Percentiles rank a stretch among this genome's conserved stretches.
Evolutionary conservation across 1,140 invertebrate species (phyloP).

Genomic region (Euglossa dilemma): DNA sequence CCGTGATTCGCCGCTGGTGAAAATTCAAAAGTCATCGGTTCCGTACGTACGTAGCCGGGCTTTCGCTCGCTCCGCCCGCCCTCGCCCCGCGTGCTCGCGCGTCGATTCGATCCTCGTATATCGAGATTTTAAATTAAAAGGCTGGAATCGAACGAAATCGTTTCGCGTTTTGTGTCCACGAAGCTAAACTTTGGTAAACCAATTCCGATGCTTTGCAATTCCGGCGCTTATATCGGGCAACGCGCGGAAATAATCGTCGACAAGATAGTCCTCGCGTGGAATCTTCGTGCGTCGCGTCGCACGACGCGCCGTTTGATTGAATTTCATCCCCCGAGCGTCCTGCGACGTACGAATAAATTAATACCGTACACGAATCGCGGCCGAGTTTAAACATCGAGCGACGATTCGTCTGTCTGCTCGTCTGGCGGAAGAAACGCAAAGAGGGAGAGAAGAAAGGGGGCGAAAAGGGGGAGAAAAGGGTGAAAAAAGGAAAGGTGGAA

Average conservation of each 20-base stretch:
- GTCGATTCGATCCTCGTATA: not conserved
- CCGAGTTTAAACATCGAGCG: not conserved
- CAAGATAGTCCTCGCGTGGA: not conserved
- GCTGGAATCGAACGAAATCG: conserved; percentile 1
- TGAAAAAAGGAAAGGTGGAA: conserved; percentile 11
- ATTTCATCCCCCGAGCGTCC: conserved; percentile 11
- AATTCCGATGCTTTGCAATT: conserved; percentile 17
- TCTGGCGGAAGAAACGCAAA: not conserved
- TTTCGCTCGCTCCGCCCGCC: not conserved
- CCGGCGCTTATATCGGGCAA: too few species aligned
- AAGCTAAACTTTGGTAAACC: not conserved
- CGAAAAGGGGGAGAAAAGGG: not conserved
- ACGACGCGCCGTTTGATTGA: conserved; percentile 1
- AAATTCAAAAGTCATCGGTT: not conserved
- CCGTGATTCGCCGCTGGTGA: not conserved
- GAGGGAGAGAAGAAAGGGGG: not conserved
- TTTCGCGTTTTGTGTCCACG: conserved; percentile 4
- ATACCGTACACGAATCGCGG: conserved; percentile 3
- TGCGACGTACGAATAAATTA: conserved; percentile 54
- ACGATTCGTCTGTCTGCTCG: conserved; percentile 10
- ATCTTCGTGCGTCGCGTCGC: not conserved
- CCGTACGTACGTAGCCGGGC: too few species aligned
- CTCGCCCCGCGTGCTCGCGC: too few species aligned
- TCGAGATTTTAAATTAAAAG: conserved; percentile 20
- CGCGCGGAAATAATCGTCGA: too few species aligned